Evolutionary conservation across 1,140 invertebrate genomes (phyloP), one percentile per base, ranked within the genome.

Genomic region (Vollenhovia emeryi): DNA sequence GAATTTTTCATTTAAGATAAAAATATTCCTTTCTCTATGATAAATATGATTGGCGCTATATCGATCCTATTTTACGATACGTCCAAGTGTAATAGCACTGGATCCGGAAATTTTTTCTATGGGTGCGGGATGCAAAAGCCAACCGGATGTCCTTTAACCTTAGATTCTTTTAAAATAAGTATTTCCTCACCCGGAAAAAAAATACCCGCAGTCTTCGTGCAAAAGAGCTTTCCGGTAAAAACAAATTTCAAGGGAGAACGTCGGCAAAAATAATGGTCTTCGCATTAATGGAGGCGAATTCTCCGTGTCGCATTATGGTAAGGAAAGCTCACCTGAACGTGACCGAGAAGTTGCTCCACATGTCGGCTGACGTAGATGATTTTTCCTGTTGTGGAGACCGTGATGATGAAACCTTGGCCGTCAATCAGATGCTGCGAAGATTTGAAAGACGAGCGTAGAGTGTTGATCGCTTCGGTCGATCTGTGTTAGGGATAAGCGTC

Each of bases 301-400:
- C 8, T 30, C 30, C 6, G 6, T 11, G 9, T 48, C 11, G 27
- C 15, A 68, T 75, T 18, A 66, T 15, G 5, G 45, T 27, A 4
- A 66, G 5, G 3, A 45, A 33, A 21, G 84, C 85, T 95, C 95
- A 98, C 98, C 96, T 98, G 97, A 71, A 97, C 96, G 93, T 98
- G 97, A 59, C 98, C 98, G 64, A 99, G 95, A 84, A 97, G 96
- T 87, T 97, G 96, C 87, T 98, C 97, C 4, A 99, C 96, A 85
- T 97, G 97, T 60, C 97, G 96, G 24, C 98, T 98, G 8, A 98
- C 96, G 89, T 98, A 97, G n/a, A 99, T 96, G 73, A 99, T 97
- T 92, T 98, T 97, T 0, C 98, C 98, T 82, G 96, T 96, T 82
- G 97, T 96, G 0, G 97, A 97, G 1, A 98, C 95, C 6, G 98